These are phyloP conservation scores for Oryctolagus cuniculus DNA, from an alignment of 2,113 vertebrate genomes.

Conservation along the genomic window mOryCun1.1 NC_091435.1:134285501-134286000, in stretches of 20 bases:
- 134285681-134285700: conserved; percentile 64
- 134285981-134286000: conserved; percentile 62
- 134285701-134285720: conserved; percentile 59
- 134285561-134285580: not conserved
- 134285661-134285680: conserved; percentile 11
- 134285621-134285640: conserved; percentile 50
- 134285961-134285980: conserved; percentile 75
- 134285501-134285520: conserved; percentile 36
- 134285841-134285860: conserved; percentile 87
- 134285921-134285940: conserved; percentile 71
- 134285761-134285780: conserved; percentile 68
- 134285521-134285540: conserved; percentile 35
- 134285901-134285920: conserved; percentile 84
- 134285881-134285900: conserved; percentile 85
- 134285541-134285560: not conserved
- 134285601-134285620: not conserved
- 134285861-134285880: conserved; percentile 83
- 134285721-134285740: conserved; percentile 63
- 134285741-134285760: conserved; percentile 74
- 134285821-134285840: conserved; percentile 76
- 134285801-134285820: conserved; percentile 75
- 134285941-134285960: not conserved
- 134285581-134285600: not conserved
- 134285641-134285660: conserved; percentile 60
- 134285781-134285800: conserved; percentile 67